Evolutionary conservation across 2,888 invertebrate species (phyloP).

Genomic region (Ischnura elegans): DNA sequence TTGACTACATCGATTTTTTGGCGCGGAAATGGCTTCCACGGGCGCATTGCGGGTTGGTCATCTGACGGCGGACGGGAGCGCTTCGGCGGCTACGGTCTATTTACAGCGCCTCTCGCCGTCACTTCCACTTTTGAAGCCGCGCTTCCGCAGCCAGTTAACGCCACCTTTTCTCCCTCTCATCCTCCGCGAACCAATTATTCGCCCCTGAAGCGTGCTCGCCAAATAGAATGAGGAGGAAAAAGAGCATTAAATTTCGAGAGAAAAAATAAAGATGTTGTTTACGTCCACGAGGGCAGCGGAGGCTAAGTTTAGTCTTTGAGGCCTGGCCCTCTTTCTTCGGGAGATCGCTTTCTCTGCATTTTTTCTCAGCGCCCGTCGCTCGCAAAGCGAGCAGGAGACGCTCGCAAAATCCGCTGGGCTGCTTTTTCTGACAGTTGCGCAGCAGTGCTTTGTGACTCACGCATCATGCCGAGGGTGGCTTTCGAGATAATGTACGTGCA

Average conservation of each 20-base stretch:
- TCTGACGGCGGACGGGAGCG: not conserved
- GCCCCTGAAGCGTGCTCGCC: not conserved
- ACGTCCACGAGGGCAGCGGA: not conserved
- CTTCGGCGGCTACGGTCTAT: not conserved
- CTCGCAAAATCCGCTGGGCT: not conserved
- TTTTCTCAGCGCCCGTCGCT: not conserved
- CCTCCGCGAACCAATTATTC: not conserved
- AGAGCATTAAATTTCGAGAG: not conserved
- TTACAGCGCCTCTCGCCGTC: not conserved
- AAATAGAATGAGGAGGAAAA: not conserved
- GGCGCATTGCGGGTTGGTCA: not conserved
- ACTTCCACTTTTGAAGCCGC: not conserved
- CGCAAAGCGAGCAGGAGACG: not conserved
- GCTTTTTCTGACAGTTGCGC: not conserved
- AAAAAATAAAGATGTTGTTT: not conserved
- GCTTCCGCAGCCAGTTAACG: not conserved
- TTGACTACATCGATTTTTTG: too few relatives aligned
- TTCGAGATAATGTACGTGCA: not conserved
- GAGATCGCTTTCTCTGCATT: not conserved
- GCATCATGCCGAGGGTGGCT: not conserved
- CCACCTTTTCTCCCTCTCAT: not conserved
- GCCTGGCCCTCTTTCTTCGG: not conserved
- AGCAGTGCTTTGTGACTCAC: not conserved
- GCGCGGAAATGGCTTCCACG: too few relatives aligned
- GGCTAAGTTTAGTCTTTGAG: not conserved